Evolutionary conservation across 2,888 invertebrate species (phyloP).

Genomic region (Herminia tarsipennalis): DNA sequence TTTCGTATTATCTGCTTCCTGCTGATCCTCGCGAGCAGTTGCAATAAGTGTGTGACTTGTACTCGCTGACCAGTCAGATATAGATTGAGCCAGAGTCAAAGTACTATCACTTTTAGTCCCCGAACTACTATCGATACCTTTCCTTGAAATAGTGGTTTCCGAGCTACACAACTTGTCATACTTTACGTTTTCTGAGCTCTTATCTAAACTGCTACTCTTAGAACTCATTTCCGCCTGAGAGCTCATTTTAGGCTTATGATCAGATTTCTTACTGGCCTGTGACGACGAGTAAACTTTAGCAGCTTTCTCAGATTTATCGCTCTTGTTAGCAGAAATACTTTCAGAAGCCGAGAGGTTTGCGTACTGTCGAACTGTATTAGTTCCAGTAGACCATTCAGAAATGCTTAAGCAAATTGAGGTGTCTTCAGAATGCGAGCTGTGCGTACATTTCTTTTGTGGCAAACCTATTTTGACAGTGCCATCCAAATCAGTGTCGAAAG

Average conservation of each 20-base stretch:
- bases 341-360: conserved; percentile 90
- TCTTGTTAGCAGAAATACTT: conserved; percentile 86
- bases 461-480: conserved; percentile 93
- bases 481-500: conserved; percentile 91
- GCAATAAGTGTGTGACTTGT: conserved; percentile 91
- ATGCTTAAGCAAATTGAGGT: conserved; percentile 94
- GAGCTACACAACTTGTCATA: conserved; percentile 88
- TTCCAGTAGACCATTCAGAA: conserved; percentile 95
- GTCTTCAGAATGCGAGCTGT: conserved; percentile 94
- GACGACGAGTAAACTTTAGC: conserved; percentile 87
- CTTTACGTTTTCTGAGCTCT: conserved; percentile 81
- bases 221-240: conserved; percentile 83
- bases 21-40: conserved; percentile 82
- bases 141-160: conserved; percentile 82
- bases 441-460: conserved; percentile 92
- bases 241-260: conserved; percentile 73
- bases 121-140: conserved; percentile 86
- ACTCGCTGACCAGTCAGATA: conserved; percentile 94
- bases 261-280: conserved; percentile 82
- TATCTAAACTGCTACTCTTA: conserved; percentile 86
- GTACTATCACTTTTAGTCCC: conserved; percentile 93
- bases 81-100: conserved; percentile 90
- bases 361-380: conserved; percentile 93
- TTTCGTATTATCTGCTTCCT: conserved; percentile 73
- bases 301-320: conserved; percentile 86